phyloP scores from a whole-genome alignment of 2,888 invertebrate genomes.

The Hemaris fuciformis region DNA sequence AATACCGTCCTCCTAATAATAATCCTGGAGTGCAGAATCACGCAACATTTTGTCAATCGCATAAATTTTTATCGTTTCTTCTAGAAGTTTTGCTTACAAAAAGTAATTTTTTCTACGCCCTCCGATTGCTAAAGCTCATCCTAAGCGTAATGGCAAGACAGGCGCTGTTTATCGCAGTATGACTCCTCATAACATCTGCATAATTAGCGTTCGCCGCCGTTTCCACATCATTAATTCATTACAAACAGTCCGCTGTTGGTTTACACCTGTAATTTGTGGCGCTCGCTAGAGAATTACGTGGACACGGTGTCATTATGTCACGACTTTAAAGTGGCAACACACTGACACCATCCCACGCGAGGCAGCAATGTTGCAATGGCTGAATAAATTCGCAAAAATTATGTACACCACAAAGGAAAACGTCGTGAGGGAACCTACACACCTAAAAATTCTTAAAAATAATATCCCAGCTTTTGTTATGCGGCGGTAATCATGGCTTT shows the following conservation, averaged over 20 bases:
- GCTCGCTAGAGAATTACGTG: constrained; percentile 36
- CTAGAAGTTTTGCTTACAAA: too few relatives aligned
- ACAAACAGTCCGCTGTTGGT: constrained; percentile 58
- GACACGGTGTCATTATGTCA: constrained; percentile 56
- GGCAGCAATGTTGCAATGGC: background rate
- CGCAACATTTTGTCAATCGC: too few relatives aligned
- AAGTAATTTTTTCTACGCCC: too few relatives aligned
- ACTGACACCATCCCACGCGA: background rate
- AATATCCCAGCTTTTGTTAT: too few relatives aligned
- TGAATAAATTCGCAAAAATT: background rate
- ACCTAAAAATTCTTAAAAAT: too few relatives aligned
- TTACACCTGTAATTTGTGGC: constrained; percentile 62
- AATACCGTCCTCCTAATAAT: too few relatives aligned
- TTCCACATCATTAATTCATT: constrained; percentile 57
- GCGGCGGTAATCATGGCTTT: too few relatives aligned
- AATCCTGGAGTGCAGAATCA: background rate
- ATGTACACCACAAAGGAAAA: too few relatives aligned
- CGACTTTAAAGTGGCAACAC: constrained; percentile 25
- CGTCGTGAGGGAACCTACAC: too few relatives aligned
- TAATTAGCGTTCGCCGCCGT: constrained; percentile 51
- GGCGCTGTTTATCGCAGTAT: background rate
- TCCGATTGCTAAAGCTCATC: background rate
- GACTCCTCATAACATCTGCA: constrained; percentile 42
- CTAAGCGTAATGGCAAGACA: background rate
- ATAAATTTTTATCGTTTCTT: too few relatives aligned